phyloP scores from a whole-genome alignment of 2,888 invertebrate genomes.

The Ophioninae sp. region DNA sequence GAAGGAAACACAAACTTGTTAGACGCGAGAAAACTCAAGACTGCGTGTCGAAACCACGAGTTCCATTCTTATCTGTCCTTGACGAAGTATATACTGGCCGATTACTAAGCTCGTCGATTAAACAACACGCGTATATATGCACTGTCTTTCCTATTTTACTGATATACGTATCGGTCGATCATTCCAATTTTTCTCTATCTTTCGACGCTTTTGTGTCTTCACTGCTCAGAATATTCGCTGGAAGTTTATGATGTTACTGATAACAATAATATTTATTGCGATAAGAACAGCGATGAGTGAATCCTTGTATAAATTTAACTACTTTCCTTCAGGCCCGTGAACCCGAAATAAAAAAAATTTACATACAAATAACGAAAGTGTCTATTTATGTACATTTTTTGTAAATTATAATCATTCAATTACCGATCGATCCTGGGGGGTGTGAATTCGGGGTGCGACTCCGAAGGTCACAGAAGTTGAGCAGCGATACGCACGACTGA shows the following conservation, averaged over 20 bases:
- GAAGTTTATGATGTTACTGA: not conserved
- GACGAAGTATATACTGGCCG: slow-evolving; percentile 46
- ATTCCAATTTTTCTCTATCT: not conserved
- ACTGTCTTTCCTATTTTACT: not conserved
- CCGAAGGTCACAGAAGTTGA: too few species aligned
- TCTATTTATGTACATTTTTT: not conserved
- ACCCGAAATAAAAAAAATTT: not conserved
- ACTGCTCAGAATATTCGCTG: not conserved
- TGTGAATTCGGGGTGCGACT: too few species aligned
- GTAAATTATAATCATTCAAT: too few species aligned
- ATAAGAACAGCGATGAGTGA: not conserved
- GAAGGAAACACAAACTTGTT: slow-evolving; percentile 25
- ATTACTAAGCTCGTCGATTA: slow-evolving; percentile 28
- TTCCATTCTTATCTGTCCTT: slow-evolving; percentile 79
- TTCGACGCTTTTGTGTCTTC: not conserved
- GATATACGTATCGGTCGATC: not conserved
- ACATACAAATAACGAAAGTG: not conserved
- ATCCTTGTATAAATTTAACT: not conserved
- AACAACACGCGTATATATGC: not conserved
- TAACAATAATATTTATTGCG: not conserved
- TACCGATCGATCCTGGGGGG: too few species aligned
- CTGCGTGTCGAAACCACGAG: slow-evolving; percentile 71
- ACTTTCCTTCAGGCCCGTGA: not conserved
- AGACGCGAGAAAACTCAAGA: slow-evolving; percentile 48
- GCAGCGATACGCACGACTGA: too few species aligned